These are phyloP conservation scores for Drosophila repletoides DNA, from an alignment of 1,140 invertebrate species.

Conservation along the genomic window DNA sequence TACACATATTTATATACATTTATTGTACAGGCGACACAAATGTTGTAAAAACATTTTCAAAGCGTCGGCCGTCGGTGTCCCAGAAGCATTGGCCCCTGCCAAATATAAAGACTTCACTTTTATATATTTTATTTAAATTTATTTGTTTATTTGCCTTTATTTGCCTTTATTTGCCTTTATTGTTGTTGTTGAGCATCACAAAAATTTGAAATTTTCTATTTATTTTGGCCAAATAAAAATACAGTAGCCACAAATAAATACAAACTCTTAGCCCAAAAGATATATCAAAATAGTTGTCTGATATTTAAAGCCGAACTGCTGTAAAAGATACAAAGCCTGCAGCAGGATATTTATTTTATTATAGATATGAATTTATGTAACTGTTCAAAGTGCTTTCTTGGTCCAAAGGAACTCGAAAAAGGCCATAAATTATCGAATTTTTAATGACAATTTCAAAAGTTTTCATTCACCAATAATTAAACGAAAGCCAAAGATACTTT, in stretches of 20 bases:
- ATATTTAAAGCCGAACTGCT: conserved; percentile 26
- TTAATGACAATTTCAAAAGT: neutral
- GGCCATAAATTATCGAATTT: conserved; percentile 7
- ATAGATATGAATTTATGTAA: neutral
- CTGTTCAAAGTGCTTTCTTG: neutral
- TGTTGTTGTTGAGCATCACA: conserved; percentile 11
- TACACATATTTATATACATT: neutral
- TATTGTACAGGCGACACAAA: conserved; percentile 32
- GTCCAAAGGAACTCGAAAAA: neutral
- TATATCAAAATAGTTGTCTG: conserved; percentile 43
- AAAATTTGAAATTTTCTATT: conserved; percentile 47
- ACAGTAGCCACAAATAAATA: conserved; percentile 24
- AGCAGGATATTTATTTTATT: neutral
- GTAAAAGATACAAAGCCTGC: conserved; percentile 19
- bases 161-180: conserved; percentile 33
- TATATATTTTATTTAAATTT: conserved; percentile 30
- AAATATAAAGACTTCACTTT: conserved; percentile 17
- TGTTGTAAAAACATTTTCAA: conserved; percentile 77
- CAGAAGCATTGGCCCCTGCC: conserved; percentile 27
- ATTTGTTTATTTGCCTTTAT: neutral
- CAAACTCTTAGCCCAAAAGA: conserved; percentile 24
- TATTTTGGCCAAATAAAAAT: conserved; percentile 70
- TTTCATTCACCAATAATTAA: too few species aligned
- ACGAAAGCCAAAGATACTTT: too few species aligned
- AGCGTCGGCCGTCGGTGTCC: conserved; percentile 39